Evolutionary conservation across 2,797 vertebrate species (phyloP), one percentile per base, ranked within the genome.

Genomic region (Myiotriccus ornatus): DNA sequence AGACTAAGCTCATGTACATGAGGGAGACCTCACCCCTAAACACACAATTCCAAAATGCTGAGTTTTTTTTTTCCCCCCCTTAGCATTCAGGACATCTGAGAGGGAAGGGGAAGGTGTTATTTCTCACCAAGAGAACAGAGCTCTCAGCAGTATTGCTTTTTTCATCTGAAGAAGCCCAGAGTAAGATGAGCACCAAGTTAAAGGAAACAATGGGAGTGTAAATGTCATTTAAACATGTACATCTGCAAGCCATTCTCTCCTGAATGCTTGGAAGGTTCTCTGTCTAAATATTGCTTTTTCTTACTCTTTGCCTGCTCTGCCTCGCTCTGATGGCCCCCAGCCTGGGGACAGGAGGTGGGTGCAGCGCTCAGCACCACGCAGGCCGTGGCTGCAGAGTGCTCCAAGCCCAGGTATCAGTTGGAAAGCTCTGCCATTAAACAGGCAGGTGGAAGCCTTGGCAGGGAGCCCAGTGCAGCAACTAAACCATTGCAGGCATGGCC

Each of bases 161-260:
- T 96, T 95, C 69, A 93, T 86, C 65, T 44, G 13, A 97, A 95
- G 93, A 74, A 94, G 62, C 76, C 87, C 79, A 68, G 92, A 93
- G 93, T 97, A 96, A 93, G 93, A 96, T 88, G 93, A 95, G 87
- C 89, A 97, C 70, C 53, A 91, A 97, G 94, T 95, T 97, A 97
- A 97, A 97, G 80, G 96, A 97, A 98, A 96, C 96, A 97, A 97
- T 90, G 87, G 94, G 95, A 90, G 78, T 86, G 92, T 96, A 95
- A 97, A 97, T 97, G 96, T 92, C 85, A 93, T 94, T 96, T 96
- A 93, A 97, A 87, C 90, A 62, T 97, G 93, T 97, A 97, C 97
- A 98, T 97, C 97, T 98, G 97, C 90, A 97, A 98, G 82, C 94
- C 96, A 98, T 98, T 97, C 96, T 86, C 89, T 96, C 74, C 59